Percentiles rank a stretch among this genome's conserved stretches.
Conservation (phyloP, 2,888 invertebrate genomes). For the Podabrus alpinus region DNA sequence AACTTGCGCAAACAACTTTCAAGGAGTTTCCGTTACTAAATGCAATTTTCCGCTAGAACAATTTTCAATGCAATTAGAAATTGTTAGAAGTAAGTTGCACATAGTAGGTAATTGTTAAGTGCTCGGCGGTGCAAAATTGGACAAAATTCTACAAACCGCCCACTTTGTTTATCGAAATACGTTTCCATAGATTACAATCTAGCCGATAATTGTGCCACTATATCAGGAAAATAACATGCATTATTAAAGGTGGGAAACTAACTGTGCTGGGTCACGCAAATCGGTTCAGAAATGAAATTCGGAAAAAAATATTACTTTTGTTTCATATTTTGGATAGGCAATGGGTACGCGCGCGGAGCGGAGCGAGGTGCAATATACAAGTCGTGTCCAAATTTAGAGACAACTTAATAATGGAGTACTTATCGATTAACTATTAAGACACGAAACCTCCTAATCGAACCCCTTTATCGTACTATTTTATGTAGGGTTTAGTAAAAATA, state of each 20-base stretch:
- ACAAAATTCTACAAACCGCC: background rate
- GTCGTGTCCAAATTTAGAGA: conserved; percentile 7
- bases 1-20: background rate
- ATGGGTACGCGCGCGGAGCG: background rate
- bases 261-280: conserved; percentile 19
- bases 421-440: conserved; percentile 12
- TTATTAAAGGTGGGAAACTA: conserved; percentile 13
- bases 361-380: conserved; percentile 2
- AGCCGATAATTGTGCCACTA: conserved; percentile 15
- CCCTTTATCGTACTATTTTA: conserved; percentile 8
- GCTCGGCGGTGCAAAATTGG: background rate
- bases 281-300: background rate
- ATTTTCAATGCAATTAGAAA: conserved; percentile 1
- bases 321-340: background rate
- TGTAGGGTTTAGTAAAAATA: background rate
- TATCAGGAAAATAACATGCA: conserved; percentile 19
- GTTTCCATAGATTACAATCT: conserved; percentile 15
- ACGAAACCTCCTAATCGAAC: conserved; percentile 7
- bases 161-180: conserved; percentile 11
- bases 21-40: background rate
- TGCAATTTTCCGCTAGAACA: background rate
- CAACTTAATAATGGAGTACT: conserved; percentile 7
- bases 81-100: background rate
- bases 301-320: background rate
- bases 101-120: background rate